Evolutionary conservation across 2,113 vertebrate species (phyloP).

Genomic region (Agapornis roseicollis): DNA sequence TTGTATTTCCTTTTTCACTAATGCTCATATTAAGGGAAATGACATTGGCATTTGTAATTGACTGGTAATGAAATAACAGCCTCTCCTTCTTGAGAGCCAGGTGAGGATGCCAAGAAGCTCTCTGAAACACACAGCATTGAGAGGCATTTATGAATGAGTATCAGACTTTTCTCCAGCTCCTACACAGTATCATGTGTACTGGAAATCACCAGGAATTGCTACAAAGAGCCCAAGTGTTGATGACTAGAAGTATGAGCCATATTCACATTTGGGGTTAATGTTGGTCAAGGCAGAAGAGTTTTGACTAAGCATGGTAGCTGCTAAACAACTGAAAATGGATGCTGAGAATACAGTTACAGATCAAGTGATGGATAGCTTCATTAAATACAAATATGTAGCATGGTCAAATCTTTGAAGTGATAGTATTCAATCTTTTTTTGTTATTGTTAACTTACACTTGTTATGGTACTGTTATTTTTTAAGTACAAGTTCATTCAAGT

Average conservation of each 20-base stretch:
- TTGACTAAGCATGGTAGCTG: not conserved
- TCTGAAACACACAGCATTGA: not conserved
- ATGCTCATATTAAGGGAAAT: not conserved
- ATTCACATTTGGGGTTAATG: not conserved
- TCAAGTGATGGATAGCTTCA: not conserved
- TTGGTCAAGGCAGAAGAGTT: not conserved
- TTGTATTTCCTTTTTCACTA: not conserved
- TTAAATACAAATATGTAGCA: not conserved
- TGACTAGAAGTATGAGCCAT: not conserved
- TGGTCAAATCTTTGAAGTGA: not conserved
- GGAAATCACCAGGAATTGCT: not conserved
- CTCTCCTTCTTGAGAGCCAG: not conserved
- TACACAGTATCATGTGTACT: not conserved
- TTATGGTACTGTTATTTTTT: not conserved
- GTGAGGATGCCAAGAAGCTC: not conserved
- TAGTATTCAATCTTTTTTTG: not conserved
- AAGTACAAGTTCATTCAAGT: not conserved
- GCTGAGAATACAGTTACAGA: not conserved
- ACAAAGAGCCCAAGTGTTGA: not conserved
- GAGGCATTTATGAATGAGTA: not conserved
- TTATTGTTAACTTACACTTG: not conserved
- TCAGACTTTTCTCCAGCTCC: not conserved
- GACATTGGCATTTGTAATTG: not conserved
- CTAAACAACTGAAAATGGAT: not conserved
- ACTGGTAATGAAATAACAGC: not conserved